A percentile compares a stretch with the other conserved stretches of the same genome.
phyloP scores from a whole-genome alignment of 1,140 invertebrate genomes.

The Pseudachorutes palmiensis region DNA sequence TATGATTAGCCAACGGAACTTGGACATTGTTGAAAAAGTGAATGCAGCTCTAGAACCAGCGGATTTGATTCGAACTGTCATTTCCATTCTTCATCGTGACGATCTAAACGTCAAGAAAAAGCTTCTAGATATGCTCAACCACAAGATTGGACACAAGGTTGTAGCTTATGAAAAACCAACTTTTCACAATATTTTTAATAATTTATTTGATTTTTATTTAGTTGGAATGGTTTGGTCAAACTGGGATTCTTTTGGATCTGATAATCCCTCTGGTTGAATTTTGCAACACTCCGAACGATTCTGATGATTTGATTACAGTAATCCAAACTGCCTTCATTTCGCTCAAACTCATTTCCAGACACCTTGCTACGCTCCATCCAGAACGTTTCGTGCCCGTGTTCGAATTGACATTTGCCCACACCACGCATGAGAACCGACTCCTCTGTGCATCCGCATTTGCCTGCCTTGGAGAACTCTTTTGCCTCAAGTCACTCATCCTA shows the following conservation, averaged over 20 bases:
- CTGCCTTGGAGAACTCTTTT: slow-evolving; percentile 34
- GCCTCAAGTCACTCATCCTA: slow-evolving; percentile 32
- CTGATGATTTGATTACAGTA: slow-evolving; percentile 53
- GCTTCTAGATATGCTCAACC: slow-evolving; percentile 32
- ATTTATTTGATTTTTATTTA: slow-evolving; percentile 15
- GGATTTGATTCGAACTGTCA: slow-evolving; percentile 26
- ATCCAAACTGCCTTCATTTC: slow-evolving; percentile 72
- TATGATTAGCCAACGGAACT: slow-evolving; percentile 28
- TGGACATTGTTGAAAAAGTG: slow-evolving; percentile 35
- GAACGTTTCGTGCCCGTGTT: slow-evolving; percentile 48
- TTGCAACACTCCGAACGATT: slow-evolving; percentile 41
- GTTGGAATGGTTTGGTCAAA: slow-evolving; percentile 35
- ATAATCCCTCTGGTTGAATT: slow-evolving; percentile 52
- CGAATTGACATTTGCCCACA: slow-evolving; percentile 18
- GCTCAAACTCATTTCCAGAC: slow-evolving; percentile 66
- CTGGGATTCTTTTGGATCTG: slow-evolving; percentile 49
- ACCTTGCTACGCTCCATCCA: slow-evolving; percentile 55
- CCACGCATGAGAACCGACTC: slow-evolving; percentile 22
- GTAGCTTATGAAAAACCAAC: too few relatives aligned
- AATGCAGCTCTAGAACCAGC: slow-evolving; percentile 26
- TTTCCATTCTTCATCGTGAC: slow-evolving; percentile 18
- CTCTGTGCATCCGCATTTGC: slow-evolving; percentile 29
- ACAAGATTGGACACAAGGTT: slow-evolving; percentile 28
- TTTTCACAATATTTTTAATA: too few relatives aligned
- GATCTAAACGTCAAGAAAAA: slow-evolving; percentile 29